Base-by-base conservation (phyloP, 92 coral and sea anemone species). In the Epizoanthus ramosus region DNA sequence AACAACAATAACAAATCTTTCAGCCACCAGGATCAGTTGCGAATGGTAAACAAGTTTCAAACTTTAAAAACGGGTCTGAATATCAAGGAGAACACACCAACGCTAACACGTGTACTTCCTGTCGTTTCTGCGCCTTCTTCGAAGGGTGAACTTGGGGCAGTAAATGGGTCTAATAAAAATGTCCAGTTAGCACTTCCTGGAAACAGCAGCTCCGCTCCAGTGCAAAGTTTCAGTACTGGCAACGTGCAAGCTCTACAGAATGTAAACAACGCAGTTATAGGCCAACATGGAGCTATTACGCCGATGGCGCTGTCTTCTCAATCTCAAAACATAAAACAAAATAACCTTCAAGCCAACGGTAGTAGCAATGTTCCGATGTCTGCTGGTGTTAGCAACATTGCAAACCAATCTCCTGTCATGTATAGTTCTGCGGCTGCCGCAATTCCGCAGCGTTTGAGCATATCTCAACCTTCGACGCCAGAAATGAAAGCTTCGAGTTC, bases 331-430 rank as follows among this genome's bases (percentile, higher is more conserved):
- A 50, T 56, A 39, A 61, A 25, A 59, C 25, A 21, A 19, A 67
- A n/a, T 28, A 18, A 8, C 70, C 6, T 35, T 63, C 15, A 75
- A 75, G n/a, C 4, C 68, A 28, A 28, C 31, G 31, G 31, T 28
- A 28, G 0, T 28, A 28, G 31, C 31, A 28, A 75, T 14, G 18
- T 3, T 41, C 82, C 82, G 10, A 8, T 61, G 13, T 37, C 70
- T 39, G 60, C 43, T 35, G 50, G 56, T 33, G 58, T 31, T 50
- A 57, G 39, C 12, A 60, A 21, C 35, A 39, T 18, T 33, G 56
- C 23, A 9, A 59, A 47, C 57, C 82, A 77, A 61, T 22, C 22
- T n/a, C 82, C 71, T 43, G 82, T 39, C 28, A 13, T 9, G 41
- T 61, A 41, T 59, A 13, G 35, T 12, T 61, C 82, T 1, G 25